Evolutionary conservation across 2,113 vertebrate genomes (phyloP).

Genomic region (Gnathonemus echidnorhynchus): DNA sequence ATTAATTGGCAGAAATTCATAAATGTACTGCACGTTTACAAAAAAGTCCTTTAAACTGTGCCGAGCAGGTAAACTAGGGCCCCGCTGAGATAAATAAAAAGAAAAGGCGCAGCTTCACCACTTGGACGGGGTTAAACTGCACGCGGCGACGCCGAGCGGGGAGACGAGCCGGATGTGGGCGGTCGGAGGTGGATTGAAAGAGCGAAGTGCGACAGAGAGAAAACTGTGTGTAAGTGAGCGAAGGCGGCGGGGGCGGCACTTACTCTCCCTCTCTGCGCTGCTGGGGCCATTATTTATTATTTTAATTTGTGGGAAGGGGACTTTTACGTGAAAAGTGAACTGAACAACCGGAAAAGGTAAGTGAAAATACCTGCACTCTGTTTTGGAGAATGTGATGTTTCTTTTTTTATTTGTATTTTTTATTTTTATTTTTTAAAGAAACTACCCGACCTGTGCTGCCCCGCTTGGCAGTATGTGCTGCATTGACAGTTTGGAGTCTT

Average conservation of each 20-base stretch:
- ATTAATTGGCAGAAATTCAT: background rate
- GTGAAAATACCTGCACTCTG: background rate
- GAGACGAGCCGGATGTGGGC: slow-evolving; percentile 56
- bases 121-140: background rate
- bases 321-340: background rate
- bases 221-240: slow-evolving; percentile 43
- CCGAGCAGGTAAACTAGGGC: background rate
- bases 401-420: background rate
- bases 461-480: background rate
- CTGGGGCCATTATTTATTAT: slow-evolving; percentile 36
- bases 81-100: background rate
- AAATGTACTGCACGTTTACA: background rate
- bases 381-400: background rate
- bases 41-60: background rate
- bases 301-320: slow-evolving; percentile 13
- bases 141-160: background rate
- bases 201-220: slow-evolving; percentile 33
- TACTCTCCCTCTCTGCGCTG: slow-evolving; percentile 28
- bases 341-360: background rate
- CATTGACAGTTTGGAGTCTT: background rate
- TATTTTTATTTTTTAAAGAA: background rate
- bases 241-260: slow-evolving; percentile 36
- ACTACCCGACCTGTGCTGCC: background rate
- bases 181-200: slow-evolving; percentile 33
- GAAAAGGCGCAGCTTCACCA: background rate